Conservation (phyloP, 2,797 vertebrate genomes). For the Coregonus suidteri region DNA sequence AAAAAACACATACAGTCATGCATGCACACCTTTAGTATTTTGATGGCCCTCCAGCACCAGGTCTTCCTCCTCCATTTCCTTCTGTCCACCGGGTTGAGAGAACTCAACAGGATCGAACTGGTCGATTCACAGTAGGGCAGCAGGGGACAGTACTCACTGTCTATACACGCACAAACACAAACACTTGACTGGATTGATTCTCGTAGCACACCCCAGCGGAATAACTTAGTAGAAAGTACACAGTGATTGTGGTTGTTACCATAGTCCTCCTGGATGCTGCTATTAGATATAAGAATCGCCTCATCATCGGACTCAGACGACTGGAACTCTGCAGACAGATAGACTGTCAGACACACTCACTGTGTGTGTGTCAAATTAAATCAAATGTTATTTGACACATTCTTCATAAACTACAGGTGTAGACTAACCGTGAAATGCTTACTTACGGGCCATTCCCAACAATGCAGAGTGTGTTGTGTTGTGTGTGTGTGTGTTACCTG, state of each 20-base stretch:
- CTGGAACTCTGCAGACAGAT: constrained; percentile 60
- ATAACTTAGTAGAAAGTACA: not conserved
- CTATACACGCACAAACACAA: constrained; percentile 67
- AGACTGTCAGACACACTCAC: not conserved
- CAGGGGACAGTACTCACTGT: constrained; percentile 74
- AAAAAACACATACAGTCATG: not conserved
- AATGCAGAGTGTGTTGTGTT: not conserved
- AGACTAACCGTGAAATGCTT: no score
- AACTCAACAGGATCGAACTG: constrained; percentile 73
- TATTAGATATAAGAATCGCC: constrained; percentile 12
- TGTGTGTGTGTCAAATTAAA: constrained; percentile 2
- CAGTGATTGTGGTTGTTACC: constrained; percentile 45
- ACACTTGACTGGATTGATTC: not conserved
- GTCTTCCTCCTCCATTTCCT: constrained; percentile 87
- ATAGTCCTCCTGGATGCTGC: constrained; percentile 65
- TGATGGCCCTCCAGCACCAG: constrained; percentile 78
- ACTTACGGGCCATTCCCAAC: no score
- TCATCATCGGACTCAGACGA: constrained; percentile 66
- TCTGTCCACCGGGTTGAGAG: constrained; percentile 86
- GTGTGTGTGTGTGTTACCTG: constrained; percentile 72
- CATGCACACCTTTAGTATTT: constrained; percentile 80
- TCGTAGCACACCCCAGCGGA: not conserved
- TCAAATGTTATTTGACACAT: no score
- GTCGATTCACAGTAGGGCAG: constrained; percentile 77
- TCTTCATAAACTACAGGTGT: no score